Base-by-base conservation (phyloP, 2,113 vertebrate genomes). In the Ranitomeya imitator region DNA sequence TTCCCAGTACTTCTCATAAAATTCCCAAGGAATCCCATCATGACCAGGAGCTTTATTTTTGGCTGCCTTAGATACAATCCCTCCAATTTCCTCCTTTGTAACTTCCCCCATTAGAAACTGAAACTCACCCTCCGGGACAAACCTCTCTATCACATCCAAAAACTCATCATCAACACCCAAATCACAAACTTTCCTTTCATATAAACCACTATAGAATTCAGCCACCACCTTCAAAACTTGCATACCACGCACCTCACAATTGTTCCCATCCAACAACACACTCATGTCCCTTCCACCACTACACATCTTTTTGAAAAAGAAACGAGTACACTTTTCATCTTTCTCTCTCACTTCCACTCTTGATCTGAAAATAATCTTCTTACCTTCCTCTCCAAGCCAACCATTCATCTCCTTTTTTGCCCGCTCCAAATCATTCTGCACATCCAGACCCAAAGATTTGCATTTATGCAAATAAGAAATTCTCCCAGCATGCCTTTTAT, bases 1-100 rank as follows among this genome's bases (percentile, higher is more conserved):
- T 0, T 79, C 59, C 85, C 85, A 86, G 16, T 15, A 65, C 0
- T 1, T 3, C 6, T 4, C 4, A n/a, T 78, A 79, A 67, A 67
- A 86, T 5, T 86, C 85, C 3, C 23, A 6, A 1, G 85, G 74
- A 4, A 86, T 11, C 4, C 85, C 85, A 79, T 86, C 74, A 2
- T 69, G 9, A 15, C 52, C 21, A 6, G 37, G 76, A 3, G 52
- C 8, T 14, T 55, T 55, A 79, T 54, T 55, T 13, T 15, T 77
- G 0, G 2, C 12, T 10, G 74, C 7, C 12, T 23, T 37, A 11
- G 9, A 8, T 2, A 79, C 15, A 7, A 12, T 16, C 5, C 55
- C 52, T 5, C 7, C 15, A 18, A 79, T 51, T 13, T 79, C 77
- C 1, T 8, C 15, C 19, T 79, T 51, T 8, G 12, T 54, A 10